A percentile compares a stretch with the other conserved stretches of the same genome.
Conservation (phyloP, 2,888 invertebrate species). For the Buathra laborator region DNA sequence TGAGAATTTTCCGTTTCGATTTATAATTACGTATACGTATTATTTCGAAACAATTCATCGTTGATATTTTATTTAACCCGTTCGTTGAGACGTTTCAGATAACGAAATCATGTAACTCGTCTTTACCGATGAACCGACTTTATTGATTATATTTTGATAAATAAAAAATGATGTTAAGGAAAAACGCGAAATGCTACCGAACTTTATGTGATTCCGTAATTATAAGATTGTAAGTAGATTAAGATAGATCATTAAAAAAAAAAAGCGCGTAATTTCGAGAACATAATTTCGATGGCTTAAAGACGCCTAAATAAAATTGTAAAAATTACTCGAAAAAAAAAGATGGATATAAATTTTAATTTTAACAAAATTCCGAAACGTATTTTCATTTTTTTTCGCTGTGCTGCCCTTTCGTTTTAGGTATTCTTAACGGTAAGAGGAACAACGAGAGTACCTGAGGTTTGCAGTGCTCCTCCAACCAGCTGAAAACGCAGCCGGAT, state of each 20-base stretch:
- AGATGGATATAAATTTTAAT: too few relatives aligned
- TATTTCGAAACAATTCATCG: background rate
- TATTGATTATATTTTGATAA: conserved; percentile 8
- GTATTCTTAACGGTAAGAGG: background rate
- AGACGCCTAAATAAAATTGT: too few relatives aligned
- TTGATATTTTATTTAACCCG: background rate
- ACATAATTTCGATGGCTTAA: too few relatives aligned
- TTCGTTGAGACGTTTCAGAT: background rate
- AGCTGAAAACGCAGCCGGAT: conserved; percentile 97
- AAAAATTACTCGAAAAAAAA: too few relatives aligned
- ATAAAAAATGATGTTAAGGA: background rate
- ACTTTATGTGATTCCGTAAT: background rate
- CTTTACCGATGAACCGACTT: background rate
- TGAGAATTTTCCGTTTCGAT: background rate
- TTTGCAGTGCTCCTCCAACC: conserved; percentile 99
- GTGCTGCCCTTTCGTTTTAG: too few relatives aligned
- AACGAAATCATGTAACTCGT: background rate
- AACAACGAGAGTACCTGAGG: conserved; percentile 88
- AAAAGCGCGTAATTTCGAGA: background rate
- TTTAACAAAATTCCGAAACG: too few relatives aligned
- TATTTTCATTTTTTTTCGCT: too few relatives aligned
- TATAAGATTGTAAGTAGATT: background rate
- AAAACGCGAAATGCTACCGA: background rate
- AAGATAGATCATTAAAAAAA: conserved; percentile 2
- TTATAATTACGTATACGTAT: background rate